Evolutionary conservation across 2,113 vertebrate species (phyloP).

Genomic region (Anthoscopus minutus): DNA sequence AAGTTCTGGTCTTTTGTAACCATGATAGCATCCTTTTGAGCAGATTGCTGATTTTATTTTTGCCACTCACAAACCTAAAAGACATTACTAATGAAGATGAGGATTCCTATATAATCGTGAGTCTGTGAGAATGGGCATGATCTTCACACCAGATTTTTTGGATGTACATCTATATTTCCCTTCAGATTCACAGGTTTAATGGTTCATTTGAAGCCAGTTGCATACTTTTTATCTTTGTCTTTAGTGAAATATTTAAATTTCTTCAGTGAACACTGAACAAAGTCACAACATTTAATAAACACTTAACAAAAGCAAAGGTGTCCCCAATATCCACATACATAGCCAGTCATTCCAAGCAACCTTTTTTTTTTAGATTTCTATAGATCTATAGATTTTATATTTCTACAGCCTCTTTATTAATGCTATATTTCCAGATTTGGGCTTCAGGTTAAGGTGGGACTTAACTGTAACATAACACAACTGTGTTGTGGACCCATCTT

Average conservation of each 20-base stretch:
- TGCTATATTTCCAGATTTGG: background rate
- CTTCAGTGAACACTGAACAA: background rate
- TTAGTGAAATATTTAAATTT: background rate
- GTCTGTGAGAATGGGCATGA: background rate
- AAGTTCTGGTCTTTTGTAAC: background rate
- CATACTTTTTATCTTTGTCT: background rate
- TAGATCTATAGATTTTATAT: too few species aligned
- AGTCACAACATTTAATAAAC: background rate
- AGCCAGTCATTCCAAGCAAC: background rate
- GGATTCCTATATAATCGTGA: background rate
- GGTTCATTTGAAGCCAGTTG: background rate
- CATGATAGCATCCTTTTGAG: background rate
- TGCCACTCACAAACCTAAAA: background rate
- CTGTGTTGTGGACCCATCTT: background rate
- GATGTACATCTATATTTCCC: background rate
- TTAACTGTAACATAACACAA: too few species aligned
- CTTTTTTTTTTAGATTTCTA: background rate
- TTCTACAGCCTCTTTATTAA: background rate
- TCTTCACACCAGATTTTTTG: background rate
- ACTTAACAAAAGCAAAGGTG: background rate
- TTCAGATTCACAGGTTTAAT: background rate
- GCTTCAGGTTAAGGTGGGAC: background rate
- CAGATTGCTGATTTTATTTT: background rate
- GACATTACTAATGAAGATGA: background rate
- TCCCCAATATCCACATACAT: fast-evolving